Percentiles rank a stretch among this genome's conserved stretches.
Conservation (phyloP, 2,113 vertebrate species). For the Nyctereutes procyonoides region DNA sequence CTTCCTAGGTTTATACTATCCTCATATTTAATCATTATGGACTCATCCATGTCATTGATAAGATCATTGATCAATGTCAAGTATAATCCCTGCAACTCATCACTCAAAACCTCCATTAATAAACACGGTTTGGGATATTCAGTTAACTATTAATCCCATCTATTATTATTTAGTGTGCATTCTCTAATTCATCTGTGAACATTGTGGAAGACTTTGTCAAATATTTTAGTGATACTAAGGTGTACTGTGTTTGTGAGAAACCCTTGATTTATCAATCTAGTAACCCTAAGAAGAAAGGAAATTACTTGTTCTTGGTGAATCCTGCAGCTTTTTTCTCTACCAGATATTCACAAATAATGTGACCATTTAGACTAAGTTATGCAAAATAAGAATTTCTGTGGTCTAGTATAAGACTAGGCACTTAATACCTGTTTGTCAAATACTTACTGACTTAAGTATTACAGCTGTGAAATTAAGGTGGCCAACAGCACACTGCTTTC, state of each 20-base stretch:
- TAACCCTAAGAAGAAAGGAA: neutral
- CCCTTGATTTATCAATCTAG: neutral
- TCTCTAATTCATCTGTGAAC: conserved; percentile 16
- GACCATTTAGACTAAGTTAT: conserved; percentile 1
- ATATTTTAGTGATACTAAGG: neutral
- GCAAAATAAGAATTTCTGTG: neutral
- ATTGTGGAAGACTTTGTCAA: neutral
- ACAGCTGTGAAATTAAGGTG: conserved; percentile 8
- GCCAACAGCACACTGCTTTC: neutral
- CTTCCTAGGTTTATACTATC: neutral
- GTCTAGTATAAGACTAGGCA: neutral
- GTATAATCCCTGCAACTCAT: conserved; percentile 58
- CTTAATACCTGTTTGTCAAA: conserved; percentile 26
- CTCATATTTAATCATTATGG: conserved; percentile 61
- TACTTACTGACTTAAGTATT: neutral
- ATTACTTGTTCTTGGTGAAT: neutral
- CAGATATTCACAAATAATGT: neutral
- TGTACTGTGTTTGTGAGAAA: neutral
- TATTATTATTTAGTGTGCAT: neutral
- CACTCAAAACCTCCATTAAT: conserved; percentile 64
- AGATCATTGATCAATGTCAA: conserved; percentile 69
- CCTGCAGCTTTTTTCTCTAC: neutral
- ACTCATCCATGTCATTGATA: conserved; percentile 58
- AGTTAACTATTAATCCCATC: conserved; percentile 49
- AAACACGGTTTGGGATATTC: conserved; percentile 49